phyloP scores from a whole-genome alignment of 2,113 vertebrate species.

The Actenoides lindsayi region DNA sequence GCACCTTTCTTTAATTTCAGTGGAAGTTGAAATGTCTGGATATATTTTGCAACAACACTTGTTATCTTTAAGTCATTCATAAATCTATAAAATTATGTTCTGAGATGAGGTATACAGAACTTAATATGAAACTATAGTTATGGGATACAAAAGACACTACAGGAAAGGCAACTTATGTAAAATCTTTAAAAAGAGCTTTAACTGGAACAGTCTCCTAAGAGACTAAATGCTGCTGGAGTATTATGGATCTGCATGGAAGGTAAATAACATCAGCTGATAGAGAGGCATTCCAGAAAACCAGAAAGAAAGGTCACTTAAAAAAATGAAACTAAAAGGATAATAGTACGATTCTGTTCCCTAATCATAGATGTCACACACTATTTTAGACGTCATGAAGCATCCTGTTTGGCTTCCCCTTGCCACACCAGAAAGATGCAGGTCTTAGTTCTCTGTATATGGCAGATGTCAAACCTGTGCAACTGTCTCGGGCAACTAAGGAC shows the following conservation, averaged over 20 bases:
- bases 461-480: neutral
- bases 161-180: neutral
- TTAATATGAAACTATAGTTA: neutral
- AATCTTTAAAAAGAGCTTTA: neutral
- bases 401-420: neutral
- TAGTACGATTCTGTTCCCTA: neutral
- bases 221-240: neutral
- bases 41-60: neutral
- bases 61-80: neutral
- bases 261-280: neutral
- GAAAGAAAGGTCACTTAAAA: neutral
- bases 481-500: neutral
- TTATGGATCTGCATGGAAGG: neutral
- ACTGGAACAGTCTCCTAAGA: neutral
- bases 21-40: neutral
- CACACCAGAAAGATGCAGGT: neutral
- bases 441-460: neutral
- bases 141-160: neutral
- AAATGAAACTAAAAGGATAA: neutral
- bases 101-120: neutral
- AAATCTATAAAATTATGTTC: neutral
- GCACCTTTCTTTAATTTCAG: neutral
- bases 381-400: neutral
- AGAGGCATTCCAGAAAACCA: neutral
- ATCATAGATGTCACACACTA: neutral